Base-by-base conservation (phyloP, 2,113 vertebrate species). In the Plecotus auritus region DNA sequence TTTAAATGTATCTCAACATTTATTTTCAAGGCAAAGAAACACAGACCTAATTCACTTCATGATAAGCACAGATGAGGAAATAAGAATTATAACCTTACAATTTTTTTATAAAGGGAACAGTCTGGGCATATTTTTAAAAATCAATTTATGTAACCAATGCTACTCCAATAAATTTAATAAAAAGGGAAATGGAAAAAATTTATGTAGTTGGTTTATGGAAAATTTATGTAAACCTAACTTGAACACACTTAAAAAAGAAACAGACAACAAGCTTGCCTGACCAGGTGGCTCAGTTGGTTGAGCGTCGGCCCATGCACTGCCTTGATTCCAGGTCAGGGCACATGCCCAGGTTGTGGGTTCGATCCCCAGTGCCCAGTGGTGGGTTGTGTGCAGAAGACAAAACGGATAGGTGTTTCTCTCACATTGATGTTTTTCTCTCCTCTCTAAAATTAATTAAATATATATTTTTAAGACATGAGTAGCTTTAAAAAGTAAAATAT, bases 11-110 rank as follows among this genome's bases (percentile, higher is more conserved):
- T 54, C 26, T 69, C n/a, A n/a, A 93, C 2, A 93, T 59, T 92
- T 91, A 83, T 69, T 88, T 95, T 92, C 30, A 93, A 90, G 66
- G 45, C 30, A 80, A 93, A 45, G 74, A 84, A 83, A 45, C 16
- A 92, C 1, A 67, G 22, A 93, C 32, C 0, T 77, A 18, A 96
- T 82, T 40, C 20, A 85, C 78, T 96, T 92, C n/a, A 90, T 91
- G 82, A 78, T 67, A 93, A 91, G 69, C 30, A 81, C 17, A 94
- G 72, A 73, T 32, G 1, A 32, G 10, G 17, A 97, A 30, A 95
- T 93, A 45, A 67, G 37, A 74, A 67, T 13, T 73, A 35, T 30
- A 56, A 90, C 61, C 10, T 40, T 32, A 49, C 81, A 90, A 64
- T 92, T 95, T 13, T 69, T 49, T 80, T 70, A 89, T 17, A 59